A percentile compares a stretch with the other conserved stretches of the same genome.
These are phyloP conservation scores for Tetragonula clypearis DNA, from an alignment of 1,140 invertebrate genomes.

Conservation along the genomic window DNA sequence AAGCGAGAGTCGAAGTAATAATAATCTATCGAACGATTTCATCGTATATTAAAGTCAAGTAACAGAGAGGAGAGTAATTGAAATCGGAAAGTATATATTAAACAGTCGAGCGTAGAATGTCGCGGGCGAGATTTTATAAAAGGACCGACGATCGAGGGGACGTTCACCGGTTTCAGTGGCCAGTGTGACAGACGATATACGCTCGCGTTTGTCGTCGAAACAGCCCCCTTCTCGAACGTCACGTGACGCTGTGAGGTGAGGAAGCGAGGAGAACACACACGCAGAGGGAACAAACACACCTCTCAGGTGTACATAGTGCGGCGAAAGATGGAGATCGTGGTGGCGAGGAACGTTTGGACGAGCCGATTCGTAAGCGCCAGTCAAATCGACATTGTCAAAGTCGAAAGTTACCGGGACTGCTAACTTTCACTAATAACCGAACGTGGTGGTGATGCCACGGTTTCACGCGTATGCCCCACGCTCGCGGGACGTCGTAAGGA, in stretches of 20 bases:
- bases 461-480: conserved; percentile 48
- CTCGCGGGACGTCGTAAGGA: conserved; percentile 53
- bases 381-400: conserved; percentile 67
- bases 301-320: too few species aligned
- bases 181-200: background rate
- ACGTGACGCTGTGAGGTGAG: background rate
- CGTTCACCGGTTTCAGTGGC: background rate
- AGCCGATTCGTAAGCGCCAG: conserved; percentile 39
- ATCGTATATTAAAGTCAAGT: too few species aligned
- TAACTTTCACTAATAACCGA: conserved; percentile 80
- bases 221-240: background rate
- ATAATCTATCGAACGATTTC: too few species aligned
- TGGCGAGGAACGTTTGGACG: conserved; percentile 9
- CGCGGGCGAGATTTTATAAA: background rate
- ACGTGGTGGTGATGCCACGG: conserved; percentile 61
- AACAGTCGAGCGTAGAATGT: background rate
- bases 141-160: background rate
- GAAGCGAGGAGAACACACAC: conserved; percentile 18
- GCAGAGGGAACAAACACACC: too few species aligned
- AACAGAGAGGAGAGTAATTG: too few species aligned
- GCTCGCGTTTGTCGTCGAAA: background rate
- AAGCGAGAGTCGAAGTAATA: too few species aligned
- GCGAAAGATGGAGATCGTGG: conserved; percentile 2
- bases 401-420: conserved; percentile 75
- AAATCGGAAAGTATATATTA: background rate